Conservation (phyloP, 2,888 invertebrate genomes). For the Ptilodon capucinus region DNA sequence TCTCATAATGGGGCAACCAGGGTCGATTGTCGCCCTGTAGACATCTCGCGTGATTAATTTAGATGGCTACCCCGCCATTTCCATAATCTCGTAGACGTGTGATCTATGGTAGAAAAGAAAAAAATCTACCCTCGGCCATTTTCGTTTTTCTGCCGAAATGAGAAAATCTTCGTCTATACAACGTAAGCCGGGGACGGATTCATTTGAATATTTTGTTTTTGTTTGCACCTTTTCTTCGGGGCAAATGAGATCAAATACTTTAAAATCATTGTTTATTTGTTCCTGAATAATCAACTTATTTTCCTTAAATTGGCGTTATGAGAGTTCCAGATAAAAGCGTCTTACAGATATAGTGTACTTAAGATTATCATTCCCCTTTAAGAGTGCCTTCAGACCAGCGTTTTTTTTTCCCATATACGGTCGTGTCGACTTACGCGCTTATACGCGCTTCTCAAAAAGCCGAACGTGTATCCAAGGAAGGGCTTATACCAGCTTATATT, state of each 20-base stretch:
- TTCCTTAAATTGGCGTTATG: too few species aligned
- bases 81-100: constrained; percentile 8
- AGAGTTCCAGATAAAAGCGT: too few species aligned
- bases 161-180: background rate
- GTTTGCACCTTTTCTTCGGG: background rate
- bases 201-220: background rate
- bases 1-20: constrained; percentile 17
- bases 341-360: too few species aligned
- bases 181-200: background rate
- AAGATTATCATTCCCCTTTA: too few species aligned
- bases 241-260: background rate
- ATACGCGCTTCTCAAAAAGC: too few species aligned
- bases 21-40: constrained; percentile 32
- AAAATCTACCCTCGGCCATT: background rate
- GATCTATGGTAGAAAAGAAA: background rate
- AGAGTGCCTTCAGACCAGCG: too few species aligned
- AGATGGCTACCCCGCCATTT: constrained; percentile 41
- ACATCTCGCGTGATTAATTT: constrained; percentile 42
- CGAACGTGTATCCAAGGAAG: too few species aligned
- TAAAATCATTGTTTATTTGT: background rate
- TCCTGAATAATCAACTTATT: too few species aligned
- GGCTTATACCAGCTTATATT: too few species aligned
- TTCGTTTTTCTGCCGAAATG: background rate
- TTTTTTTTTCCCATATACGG: too few species aligned
- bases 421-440: too few species aligned